Evolutionary conservation across 1,140 invertebrate species (phyloP).

Genomic region (Eulimnadia texana): DNA sequence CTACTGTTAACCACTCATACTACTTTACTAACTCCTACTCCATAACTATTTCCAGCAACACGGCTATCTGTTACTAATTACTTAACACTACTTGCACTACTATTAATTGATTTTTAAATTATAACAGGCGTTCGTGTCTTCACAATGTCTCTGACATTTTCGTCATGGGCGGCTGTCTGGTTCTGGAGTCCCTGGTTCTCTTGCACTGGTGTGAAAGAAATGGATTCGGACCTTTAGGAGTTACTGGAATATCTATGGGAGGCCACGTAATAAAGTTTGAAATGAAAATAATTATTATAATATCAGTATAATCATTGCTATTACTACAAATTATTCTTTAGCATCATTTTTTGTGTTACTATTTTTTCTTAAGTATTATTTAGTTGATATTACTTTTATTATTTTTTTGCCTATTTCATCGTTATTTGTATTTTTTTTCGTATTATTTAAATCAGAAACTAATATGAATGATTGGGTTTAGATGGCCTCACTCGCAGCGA

Average conservation of each 20-base stretch:
- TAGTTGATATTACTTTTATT: neutral
- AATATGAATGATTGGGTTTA: too few relatives aligned
- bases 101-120: conserved; percentile 22
- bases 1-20: too few relatives aligned
- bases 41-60: too few relatives aligned
- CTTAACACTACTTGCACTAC: conserved; percentile 3
- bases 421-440: too few relatives aligned
- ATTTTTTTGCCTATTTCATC: neutral
- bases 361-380: neutral
- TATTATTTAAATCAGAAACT: too few relatives aligned
- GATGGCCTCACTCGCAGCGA: conserved; percentile 94
- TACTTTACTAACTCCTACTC: too few relatives aligned
- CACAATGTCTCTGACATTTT: conserved; percentile 96
- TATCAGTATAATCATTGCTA: too few relatives aligned
- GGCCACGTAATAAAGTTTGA: conserved; percentile 73
- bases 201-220: conserved; percentile 84
- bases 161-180: conserved; percentile 95
- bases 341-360: conserved; percentile 16
- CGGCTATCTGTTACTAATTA: too few relatives aligned
- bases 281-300: too few relatives aligned
- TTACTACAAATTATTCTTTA: too few relatives aligned
- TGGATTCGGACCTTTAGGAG: conserved; percentile 74
- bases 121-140: conserved; percentile 68
- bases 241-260: conserved; percentile 98
- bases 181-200: conserved; percentile 81